phyloP scores from a whole-genome alignment of 2,797 vertebrate species.

The Oreonectes daqikongensis region DNA sequence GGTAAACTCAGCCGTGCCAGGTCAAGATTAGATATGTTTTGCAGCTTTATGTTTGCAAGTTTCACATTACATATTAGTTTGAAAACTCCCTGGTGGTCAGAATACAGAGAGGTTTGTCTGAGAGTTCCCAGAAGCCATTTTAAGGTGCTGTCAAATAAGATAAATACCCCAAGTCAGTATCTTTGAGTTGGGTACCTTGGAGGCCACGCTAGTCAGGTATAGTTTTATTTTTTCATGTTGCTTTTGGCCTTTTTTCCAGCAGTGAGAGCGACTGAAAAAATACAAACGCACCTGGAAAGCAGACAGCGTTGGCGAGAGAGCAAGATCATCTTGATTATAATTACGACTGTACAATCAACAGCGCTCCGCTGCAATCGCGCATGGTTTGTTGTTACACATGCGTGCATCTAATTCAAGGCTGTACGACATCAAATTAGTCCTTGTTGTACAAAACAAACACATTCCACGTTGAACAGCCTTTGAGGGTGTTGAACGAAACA shows the following conservation, averaged over 20 bases:
- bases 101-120: background rate
- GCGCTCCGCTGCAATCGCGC: constrained; percentile 28
- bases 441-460: constrained; percentile 32
- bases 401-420: constrained; percentile 40
- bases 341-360: constrained; percentile 54
- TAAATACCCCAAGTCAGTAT: background rate
- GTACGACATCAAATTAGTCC: constrained; percentile 53
- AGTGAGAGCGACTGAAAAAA: constrained; percentile 2
- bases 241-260: constrained; percentile 5
- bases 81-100: background rate
- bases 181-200: background rate
- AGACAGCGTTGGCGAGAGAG: constrained; percentile 6
- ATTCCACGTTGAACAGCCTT: background rate
- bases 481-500: background rate
- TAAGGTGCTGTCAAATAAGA: constrained; percentile 9
- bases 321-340: constrained; percentile 51
- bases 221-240: background rate
- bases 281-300: constrained; percentile 37
- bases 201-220: background rate
- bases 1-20: constrained; percentile 10
- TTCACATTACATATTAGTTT: constrained; percentile 14
- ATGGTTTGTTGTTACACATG: constrained; percentile 14
- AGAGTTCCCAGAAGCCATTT: background rate
- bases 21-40: constrained; percentile 35
- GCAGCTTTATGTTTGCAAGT: background rate